Evolutionary conservation across 2,113 vertebrate genomes (phyloP).

Genomic region (Microtus montanus): DNA sequence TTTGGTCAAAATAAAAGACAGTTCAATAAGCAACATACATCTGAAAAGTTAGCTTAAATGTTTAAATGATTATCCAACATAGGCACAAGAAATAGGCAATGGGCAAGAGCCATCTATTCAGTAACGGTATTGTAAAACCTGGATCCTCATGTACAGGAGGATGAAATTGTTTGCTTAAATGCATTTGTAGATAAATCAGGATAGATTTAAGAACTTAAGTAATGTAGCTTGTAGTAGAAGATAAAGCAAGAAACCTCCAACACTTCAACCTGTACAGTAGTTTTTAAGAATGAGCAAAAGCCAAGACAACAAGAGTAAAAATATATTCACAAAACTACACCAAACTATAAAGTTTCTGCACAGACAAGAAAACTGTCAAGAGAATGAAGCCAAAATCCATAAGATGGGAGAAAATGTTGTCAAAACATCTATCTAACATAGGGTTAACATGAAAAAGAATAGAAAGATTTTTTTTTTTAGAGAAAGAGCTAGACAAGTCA

Average conservation of each 20-base stretch:
- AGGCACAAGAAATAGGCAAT: background rate
- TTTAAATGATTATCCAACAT: background rate
- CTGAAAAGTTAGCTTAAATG: background rate
- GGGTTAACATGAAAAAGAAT: background rate
- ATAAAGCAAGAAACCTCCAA: background rate
- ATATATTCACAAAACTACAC: background rate
- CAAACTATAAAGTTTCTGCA: background rate
- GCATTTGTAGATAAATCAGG: too few relatives aligned
- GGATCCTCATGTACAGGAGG: background rate
- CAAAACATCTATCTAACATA: background rate
- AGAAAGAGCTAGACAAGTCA: background rate
- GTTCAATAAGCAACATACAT: background rate
- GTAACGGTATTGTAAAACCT: background rate
- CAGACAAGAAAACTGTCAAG: background rate
- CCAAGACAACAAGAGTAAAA: background rate
- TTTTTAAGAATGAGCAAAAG: background rate
- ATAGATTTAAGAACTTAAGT: background rate
- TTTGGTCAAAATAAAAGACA: background rate
- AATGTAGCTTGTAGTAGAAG: background rate
- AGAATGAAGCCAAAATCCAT: background rate
- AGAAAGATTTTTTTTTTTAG: background rate
- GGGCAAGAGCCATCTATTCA: background rate
- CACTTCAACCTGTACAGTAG: background rate
- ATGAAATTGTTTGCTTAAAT: background rate
- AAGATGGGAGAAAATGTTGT: background rate